phyloP scores from a whole-genome alignment of 2,888 invertebrate species.

The Cantharis lateralis region DNA sequence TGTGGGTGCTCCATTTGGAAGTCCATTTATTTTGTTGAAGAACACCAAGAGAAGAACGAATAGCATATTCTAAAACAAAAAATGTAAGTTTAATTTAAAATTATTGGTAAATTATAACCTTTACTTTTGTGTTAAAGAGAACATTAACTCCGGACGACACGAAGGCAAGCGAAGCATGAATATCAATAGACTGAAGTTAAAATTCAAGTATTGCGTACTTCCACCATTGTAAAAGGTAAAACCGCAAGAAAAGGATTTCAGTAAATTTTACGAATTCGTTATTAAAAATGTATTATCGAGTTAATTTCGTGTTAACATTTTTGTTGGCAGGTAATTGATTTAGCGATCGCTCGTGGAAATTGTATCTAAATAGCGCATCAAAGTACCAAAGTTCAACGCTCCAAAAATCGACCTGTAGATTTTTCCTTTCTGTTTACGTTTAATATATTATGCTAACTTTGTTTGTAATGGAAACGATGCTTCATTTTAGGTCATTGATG shows the following conservation, averaged over 20 bases:
- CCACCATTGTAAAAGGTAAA: background rate
- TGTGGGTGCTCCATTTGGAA: constrained; percentile 54
- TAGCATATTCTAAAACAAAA: constrained; percentile 34
- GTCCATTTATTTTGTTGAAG: constrained; percentile 30
- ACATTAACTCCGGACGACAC: background rate
- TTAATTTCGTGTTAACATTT: background rate
- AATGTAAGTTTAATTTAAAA: background rate
- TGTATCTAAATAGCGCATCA: background rate
- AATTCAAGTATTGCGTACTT: background rate
- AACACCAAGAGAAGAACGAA: background rate
- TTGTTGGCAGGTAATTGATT: background rate
- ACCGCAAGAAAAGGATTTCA: background rate
- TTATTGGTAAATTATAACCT: background rate
- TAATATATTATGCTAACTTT: background rate
- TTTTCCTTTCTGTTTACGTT: background rate
- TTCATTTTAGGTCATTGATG: background rate
- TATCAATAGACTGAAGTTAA: background rate
- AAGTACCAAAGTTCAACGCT: background rate
- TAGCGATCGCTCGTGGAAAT: background rate
- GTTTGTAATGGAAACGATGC: background rate
- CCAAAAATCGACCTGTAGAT: background rate
- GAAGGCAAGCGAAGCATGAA: constrained; percentile 13
- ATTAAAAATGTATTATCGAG: background rate
- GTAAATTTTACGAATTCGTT: background rate
- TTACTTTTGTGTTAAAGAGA: background rate